These are phyloP conservation scores for Tamias sibiricus DNA, from an alignment of 2,113 vertebrate species.

Conservation along the genomic window DNA sequence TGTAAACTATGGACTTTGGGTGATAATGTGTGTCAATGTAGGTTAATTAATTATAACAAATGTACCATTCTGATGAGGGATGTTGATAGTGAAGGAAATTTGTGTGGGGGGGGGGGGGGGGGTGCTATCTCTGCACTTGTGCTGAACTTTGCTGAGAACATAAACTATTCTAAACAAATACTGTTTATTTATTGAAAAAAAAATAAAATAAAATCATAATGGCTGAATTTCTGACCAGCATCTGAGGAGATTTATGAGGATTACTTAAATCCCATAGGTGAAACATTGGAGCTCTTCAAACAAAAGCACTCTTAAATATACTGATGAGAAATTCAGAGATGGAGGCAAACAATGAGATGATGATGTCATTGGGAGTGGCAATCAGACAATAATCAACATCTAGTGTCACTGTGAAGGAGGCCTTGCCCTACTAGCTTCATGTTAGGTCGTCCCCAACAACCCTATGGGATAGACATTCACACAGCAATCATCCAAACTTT, in stretches of 20 bases:
- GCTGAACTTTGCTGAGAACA: background rate
- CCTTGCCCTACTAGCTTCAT: background rate
- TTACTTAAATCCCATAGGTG: background rate
- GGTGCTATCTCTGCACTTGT: background rate
- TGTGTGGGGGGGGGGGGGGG: fast-evolving
- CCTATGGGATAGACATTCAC: background rate
- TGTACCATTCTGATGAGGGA: background rate
- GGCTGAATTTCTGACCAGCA: background rate
- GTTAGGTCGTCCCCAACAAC: background rate
- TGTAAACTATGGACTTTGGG: background rate
- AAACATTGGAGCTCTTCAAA: background rate
- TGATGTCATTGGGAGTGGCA: too few relatives aligned
- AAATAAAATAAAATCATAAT: background rate
- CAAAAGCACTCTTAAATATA: background rate
- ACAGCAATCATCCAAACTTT: background rate
- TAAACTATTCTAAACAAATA: background rate
- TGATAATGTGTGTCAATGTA: background rate
- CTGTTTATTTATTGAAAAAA: background rate
- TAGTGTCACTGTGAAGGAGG: background rate
- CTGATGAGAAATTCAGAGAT: background rate
- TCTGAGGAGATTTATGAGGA: conserved; percentile 11
- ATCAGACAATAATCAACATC: background rate
- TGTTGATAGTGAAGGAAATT: background rate
- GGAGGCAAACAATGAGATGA: background rate
- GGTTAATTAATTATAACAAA: background rate